A percentile compares a stretch with the other conserved stretches of the same genome.
Conservation (phyloP, 2,797 vertebrate genomes). For the Hippoglossus hippoglossus region DNA sequence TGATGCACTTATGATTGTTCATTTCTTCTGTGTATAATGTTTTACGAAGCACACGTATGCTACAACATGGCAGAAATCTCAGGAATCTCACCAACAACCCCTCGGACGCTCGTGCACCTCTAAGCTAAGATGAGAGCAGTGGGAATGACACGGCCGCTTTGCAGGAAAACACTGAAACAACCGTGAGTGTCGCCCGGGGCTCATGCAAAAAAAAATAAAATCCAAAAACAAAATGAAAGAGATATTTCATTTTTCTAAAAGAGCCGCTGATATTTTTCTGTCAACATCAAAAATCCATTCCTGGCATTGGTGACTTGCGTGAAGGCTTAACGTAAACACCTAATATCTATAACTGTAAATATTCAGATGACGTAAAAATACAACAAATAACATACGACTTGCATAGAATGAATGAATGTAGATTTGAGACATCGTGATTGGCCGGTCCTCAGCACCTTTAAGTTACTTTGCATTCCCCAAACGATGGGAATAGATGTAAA, state of each 20-base stretch:
- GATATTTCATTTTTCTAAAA: slow-evolving; percentile 10
- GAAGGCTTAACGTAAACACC: slow-evolving; percentile 51
- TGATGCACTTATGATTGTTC: slow-evolving; percentile 24
- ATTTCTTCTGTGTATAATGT: slow-evolving; percentile 34
- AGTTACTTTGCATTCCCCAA: slow-evolving; percentile 72
- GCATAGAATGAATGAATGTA: slow-evolving; percentile 86
- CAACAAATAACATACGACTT: slow-evolving; percentile 75
- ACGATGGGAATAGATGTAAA: slow-evolving; percentile 63
- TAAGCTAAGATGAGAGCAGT: slow-evolving; percentile 46
- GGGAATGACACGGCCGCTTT: slow-evolving; percentile 24
- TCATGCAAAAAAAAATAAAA: slow-evolving; percentile 59
- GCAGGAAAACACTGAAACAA: slow-evolving; percentile 43
- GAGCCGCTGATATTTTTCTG: slow-evolving; percentile 49
- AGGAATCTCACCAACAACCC: slow-evolving; percentile 46
- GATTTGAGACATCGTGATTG: slow-evolving; percentile 78
- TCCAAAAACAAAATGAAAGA: not conserved
- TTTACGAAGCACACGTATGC: slow-evolving; percentile 55
- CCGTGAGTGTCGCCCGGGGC: slow-evolving; percentile 40
- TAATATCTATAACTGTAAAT: slow-evolving; percentile 50
- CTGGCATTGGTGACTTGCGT: slow-evolving; percentile 44
- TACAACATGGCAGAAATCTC: slow-evolving; percentile 53
- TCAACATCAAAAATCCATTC: slow-evolving; percentile 44
- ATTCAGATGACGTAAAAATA: slow-evolving; percentile 53
- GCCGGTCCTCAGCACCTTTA: slow-evolving; percentile 84
- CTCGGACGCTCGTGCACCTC: slow-evolving; percentile 36